phyloP scores from a whole-genome alignment of 2,888 invertebrate species.

The Salticus scenicus region DNA sequence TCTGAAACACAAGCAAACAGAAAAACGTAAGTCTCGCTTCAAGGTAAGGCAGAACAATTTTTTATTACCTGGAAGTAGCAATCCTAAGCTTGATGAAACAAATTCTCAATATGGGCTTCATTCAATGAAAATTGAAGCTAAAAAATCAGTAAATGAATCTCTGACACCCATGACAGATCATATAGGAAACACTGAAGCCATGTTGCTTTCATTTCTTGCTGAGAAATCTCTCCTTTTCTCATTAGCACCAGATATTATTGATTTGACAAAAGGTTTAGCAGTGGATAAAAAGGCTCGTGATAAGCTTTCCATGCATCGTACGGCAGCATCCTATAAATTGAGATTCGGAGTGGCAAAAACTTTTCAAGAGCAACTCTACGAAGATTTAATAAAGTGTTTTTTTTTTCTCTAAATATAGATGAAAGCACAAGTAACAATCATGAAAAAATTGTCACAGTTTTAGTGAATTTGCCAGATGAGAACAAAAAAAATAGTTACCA shows the following conservation, averaged over 20 bases:
- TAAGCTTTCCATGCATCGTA: not conserved
- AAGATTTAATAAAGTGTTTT: not conserved
- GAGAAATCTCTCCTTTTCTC: constrained; percentile 28
- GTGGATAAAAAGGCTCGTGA: constrained; percentile 25
- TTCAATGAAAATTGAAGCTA: constrained; percentile 14
- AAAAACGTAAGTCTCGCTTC: not conserved
- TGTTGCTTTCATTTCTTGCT: constrained; percentile 14
- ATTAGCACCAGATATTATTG: constrained; percentile 7
- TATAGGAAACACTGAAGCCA: constrained; percentile 8
- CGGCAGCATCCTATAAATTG: constrained; percentile 16
- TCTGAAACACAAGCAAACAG: not conserved
- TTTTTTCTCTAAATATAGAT: constrained; percentile 21
- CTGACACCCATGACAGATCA: constrained; percentile 23
- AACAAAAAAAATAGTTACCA: constrained; percentile 8
- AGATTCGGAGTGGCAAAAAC: constrained; percentile 7
- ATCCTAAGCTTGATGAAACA: not conserved
- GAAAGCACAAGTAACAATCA: constrained; percentile 16
- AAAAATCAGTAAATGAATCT: not conserved
- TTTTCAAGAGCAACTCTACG: not conserved
- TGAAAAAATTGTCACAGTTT: constrained; percentile 24
- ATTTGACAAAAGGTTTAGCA: constrained; percentile 12
- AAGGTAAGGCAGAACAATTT: not conserved
- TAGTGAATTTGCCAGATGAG: not conserved
- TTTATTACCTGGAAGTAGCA: not conserved
- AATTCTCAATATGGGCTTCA: constrained; percentile 22